Evolutionary conservation across 2,113 vertebrate species (phyloP).

Genomic region (Apistogramma diplotaenia): DNA sequence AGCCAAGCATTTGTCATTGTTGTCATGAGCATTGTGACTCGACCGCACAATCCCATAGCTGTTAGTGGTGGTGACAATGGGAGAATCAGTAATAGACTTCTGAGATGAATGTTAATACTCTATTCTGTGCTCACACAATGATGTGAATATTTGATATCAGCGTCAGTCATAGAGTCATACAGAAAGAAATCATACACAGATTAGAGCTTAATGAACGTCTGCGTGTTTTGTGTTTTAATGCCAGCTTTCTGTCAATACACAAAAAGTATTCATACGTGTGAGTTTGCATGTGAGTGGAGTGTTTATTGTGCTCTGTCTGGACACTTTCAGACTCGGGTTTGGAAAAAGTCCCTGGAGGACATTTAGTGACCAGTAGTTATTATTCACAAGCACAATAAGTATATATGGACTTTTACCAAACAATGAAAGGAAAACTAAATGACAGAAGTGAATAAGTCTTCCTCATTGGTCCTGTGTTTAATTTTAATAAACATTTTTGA

Average conservation of each 20-base stretch:
- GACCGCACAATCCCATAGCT: constrained; percentile 44
- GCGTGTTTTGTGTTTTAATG: not conserved
- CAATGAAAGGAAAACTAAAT: not conserved
- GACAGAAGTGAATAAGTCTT: not conserved
- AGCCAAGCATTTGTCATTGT: constrained; percentile 54
- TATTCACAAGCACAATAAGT: not conserved
- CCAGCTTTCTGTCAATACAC: not conserved
- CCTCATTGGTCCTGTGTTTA: not conserved
- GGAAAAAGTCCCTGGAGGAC: not conserved
- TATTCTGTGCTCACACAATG: constrained; percentile 24
- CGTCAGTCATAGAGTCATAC: constrained; percentile 14
- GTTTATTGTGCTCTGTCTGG: not conserved
- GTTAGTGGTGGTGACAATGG: constrained; percentile 41
- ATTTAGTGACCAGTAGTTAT: not conserved
- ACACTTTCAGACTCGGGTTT: not conserved
- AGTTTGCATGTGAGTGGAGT: not conserved
- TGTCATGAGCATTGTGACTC: constrained; percentile 43
- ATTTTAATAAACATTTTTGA: not conserved
- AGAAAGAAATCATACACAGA: constrained; percentile 16
- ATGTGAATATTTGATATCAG: constrained; percentile 8
- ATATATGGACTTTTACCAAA: not conserved
- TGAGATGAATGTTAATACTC: constrained; percentile 33
- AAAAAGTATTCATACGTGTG: not conserved
- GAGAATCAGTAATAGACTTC: constrained; percentile 36
- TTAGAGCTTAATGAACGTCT: constrained; percentile 21